Base-by-base conservation (phyloP, 1,140 invertebrate genomes). In the Branchinecta lindahli region DNA sequence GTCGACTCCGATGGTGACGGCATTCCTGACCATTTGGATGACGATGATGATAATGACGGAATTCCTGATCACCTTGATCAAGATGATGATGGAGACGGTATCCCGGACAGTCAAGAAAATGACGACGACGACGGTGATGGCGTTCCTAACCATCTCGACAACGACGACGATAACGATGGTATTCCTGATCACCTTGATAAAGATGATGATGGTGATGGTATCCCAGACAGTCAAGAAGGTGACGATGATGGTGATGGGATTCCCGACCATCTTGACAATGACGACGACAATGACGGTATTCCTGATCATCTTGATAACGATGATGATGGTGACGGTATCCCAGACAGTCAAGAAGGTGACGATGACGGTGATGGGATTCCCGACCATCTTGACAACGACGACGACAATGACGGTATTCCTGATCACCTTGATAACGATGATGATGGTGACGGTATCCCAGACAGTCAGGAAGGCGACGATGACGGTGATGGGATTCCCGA, bases 161-260 rank as follows among this genome's bases (percentile, higher is more conserved):
- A 83, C 71, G 76, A 82, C 69, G 78, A 81, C 47, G 76, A 82
- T 7, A 76, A 83, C 44, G 75, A 81, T 70, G 77, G 81, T 46
- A 76, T 81, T 69, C 81, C 82, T 76, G 77, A 81, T 61, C 72
- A 74, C 45, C 72, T 73, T 45, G 71, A 75, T 68, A 10, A 67
- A 45, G 69, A 69, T n/a, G 71, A 73, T n/a, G 68, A 72, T 44
- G 18, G 66, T 20, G n/a, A 68, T 46, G 68, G 46, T 15, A 70
- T 66, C 46, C 61, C 45, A 18, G 44, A 44, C 46, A 52, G 44
- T 21, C 15, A 9, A 52, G 33, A 18, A n/a, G 18, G 9, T 44
- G 68, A 71, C 52, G 66, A 68, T 46, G 66, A 69, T 69, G 44
- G n/a, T 10, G 47, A 61, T 45, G 46, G 47, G 45, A 69, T 69